Base-by-base conservation (phyloP, 2,113 vertebrate genomes). In the Actinemys pallida region DNA sequence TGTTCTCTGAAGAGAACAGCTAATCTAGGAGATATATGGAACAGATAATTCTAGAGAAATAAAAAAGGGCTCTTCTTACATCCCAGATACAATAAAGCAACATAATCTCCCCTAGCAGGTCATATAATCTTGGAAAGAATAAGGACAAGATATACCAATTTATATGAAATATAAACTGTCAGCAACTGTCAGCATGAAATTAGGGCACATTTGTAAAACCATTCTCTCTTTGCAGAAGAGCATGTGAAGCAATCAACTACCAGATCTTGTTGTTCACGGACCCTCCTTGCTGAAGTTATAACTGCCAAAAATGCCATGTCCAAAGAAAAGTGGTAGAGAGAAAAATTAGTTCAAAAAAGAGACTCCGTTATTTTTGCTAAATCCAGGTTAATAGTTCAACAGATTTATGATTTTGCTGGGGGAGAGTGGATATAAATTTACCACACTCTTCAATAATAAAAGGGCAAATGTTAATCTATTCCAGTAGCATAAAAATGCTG, bases 251-350 rank as follows among this genome's bases (percentile, higher is more conserved):
- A 94, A 94, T 56, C 93, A 95, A 89, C 92, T 96, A 94, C 75
- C 94, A 29, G 1, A 91, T 75, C 72, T 11, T 96, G 89, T 89
- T 79, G 94, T 85, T 95, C 96, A 93, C 79, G 95, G 90, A 84
- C 59, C 78, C 91, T 94, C 95, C 83, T 88, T 79, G 17, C n/a
- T 72, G 20, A 72, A 39, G 69, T 72, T 72, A 10, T 42, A 84
- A 78, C 19, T 94, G 96, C 91, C 93, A 95, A 96, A 81, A 42
- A 89, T n/a, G 79, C 75, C 90, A 79, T 3, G 84, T 69, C 94
- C 96, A 96, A 94, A 94, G 20, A 75, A 49, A 49, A 42, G 92
- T 95, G 95, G 79, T 86, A 96, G 91, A 96, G 91, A 93, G 14
- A 50, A 91, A 90, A 95, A 92, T 93, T 92, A 96, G 42, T 88